These are phyloP conservation scores for Andrena cerasifolii DNA, from an alignment of 1,140 invertebrate genomes.

Conservation along the genomic window DNA sequence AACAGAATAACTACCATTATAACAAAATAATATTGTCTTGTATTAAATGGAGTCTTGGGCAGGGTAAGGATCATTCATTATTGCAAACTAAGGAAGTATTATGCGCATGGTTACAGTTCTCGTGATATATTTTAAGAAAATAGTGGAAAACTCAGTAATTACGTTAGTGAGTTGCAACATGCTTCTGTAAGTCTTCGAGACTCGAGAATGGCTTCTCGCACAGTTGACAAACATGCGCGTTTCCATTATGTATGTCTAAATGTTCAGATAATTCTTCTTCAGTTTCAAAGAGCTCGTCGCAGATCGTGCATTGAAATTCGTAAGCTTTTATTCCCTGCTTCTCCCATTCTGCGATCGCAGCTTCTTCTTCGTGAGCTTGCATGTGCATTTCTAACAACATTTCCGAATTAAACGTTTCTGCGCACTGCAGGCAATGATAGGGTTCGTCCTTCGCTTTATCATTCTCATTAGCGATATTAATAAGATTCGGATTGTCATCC, in stretches of 20 bases:
- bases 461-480: conserved; percentile 64
- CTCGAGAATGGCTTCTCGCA: conserved; percentile 76
- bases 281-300: conserved; percentile 70
- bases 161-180: conserved; percentile 76
- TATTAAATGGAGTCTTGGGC: background rate
- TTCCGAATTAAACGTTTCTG: conserved; percentile 70
- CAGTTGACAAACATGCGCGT: conserved; percentile 74
- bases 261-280: conserved; percentile 73
- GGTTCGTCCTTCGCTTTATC: conserved; percentile 43
- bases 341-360: conserved; percentile 76
- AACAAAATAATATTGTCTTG: background rate
- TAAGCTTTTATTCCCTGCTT: conserved; percentile 60
- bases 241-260: conserved; percentile 72
- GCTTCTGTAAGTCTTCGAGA: conserved; percentile 73
- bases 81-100: background rate
- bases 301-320: conserved; percentile 69
- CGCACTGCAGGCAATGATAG: conserved; percentile 73
- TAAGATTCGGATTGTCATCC: conserved; percentile 78
- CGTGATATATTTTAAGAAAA: background rate
- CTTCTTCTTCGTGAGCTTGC: conserved; percentile 76
- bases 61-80: background rate
- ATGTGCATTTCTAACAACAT: conserved; percentile 76
- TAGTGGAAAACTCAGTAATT: background rate
- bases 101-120: background rate
- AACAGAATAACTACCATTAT: background rate